Percentiles rank a stretch among this genome's conserved stretches.
These are phyloP conservation scores for Chrysodeixis includens DNA, from an alignment of 2,888 invertebrate species.

Conservation along the genomic window DNA sequence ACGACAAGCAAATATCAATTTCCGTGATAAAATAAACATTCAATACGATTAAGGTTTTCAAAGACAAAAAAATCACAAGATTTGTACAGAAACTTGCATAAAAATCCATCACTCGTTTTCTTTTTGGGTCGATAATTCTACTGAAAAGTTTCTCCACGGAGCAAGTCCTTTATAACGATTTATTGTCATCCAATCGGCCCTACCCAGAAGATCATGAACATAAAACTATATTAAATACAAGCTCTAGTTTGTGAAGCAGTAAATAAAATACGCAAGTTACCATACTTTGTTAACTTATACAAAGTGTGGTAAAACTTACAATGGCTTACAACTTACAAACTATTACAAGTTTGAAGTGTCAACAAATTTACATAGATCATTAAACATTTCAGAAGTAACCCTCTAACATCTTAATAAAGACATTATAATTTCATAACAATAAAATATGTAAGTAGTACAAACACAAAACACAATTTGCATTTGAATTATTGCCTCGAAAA, in stretches of 20 bases:
- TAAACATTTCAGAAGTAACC: not conserved
- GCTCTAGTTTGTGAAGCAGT: not conserved
- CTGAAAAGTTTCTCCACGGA: not conserved
- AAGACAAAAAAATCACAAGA: not conserved
- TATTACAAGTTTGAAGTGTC: not conserved
- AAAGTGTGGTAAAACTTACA: too few relatives aligned
- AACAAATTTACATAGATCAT: not conserved
- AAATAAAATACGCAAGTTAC: not conserved
- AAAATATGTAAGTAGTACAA: constrained; percentile 7
- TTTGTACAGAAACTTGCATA: too few relatives aligned
- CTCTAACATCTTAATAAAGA: not conserved
- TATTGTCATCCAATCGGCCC: constrained; percentile 1
- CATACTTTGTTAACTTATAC: too few relatives aligned
- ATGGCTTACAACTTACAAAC: too few relatives aligned
- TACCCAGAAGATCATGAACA: not conserved
- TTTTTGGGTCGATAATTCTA: not conserved
- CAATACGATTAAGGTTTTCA: not conserved
- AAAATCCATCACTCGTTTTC: not conserved
- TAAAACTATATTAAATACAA: not conserved
- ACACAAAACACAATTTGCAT: constrained; percentile 27
- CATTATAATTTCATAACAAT: constrained; percentile 5
- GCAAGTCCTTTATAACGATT: not conserved
- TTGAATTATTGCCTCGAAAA: constrained; percentile 26
- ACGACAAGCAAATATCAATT: not conserved
- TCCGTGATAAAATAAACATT: not conserved